Base-by-base conservation (phyloP, 2,888 invertebrate species). In the Trichogramma evanescens region DNA sequence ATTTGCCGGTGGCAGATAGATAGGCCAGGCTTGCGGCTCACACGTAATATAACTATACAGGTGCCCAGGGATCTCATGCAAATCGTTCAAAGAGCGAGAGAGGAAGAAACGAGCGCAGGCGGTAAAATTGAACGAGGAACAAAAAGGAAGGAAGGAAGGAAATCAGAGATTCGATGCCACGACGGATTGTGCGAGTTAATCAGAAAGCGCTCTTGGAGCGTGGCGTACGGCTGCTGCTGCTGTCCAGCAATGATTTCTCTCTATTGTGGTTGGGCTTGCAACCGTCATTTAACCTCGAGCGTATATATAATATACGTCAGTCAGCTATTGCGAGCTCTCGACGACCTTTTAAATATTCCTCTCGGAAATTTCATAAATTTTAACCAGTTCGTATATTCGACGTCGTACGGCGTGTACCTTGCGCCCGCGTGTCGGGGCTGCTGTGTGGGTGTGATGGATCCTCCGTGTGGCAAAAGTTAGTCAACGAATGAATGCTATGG, bases 141-240 rank as follows among this genome's bases (percentile, higher is more conserved):
- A 58, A 57, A 26, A 45, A 39, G 38, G 42, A 26, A 51, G 38
- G 52, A 40, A 60, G 62, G 65, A 63, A 26, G 26, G 70, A 74
- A 74, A 74, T 73, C 70, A 68, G 69, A 69, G 71, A 73, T 72
- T 71, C 70, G 60, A 67, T 43, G 52, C 54, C 7, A 26, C 48
- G 52, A 50, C 45, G 45, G 49, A 45, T 26, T 58, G 62, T 59
- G 50, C 57, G 59, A 62, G 68, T 66, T 74, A 72, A 74, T 74
- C 72, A 71, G 69, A 65, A 69, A 64, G 64, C 63, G 66, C 64
- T 70, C 66, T 63, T 59, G 26, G 26, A 26, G 26, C 26, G 26
- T 26, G 26, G 26, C 26, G 26, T 26, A 26, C 26, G 26, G 26
- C 26, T 26, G 26, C 26, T 26, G 26, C 26, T 54, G 58, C 68